Percentiles rank a stretch among this genome's conserved stretches.
Conservation (phyloP, 2,888 invertebrate genomes). For the Stenodema calcarata region DNA sequence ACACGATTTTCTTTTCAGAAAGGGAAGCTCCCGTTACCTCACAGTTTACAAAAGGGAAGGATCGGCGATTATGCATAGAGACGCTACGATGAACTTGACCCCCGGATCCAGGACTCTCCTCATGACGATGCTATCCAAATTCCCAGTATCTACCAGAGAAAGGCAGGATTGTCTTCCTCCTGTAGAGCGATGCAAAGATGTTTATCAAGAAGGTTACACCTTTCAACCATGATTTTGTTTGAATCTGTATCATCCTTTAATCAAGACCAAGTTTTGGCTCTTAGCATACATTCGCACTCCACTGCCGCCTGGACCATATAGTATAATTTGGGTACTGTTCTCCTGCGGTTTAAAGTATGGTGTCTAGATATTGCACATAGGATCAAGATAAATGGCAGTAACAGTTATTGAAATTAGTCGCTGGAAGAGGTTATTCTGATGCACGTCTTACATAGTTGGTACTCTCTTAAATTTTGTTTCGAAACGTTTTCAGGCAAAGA, state of each 20-base stretch:
- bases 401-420: too few species aligned
- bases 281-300: too few species aligned
- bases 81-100: constrained; percentile 71
- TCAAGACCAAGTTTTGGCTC: too few species aligned
- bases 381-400: too few species aligned
- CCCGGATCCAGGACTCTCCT: constrained; percentile 71
- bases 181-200: constrained; percentile 63
- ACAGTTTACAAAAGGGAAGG: constrained; percentile 75
- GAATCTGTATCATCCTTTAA: too few species aligned
- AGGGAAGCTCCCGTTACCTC: constrained; percentile 72
- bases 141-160: constrained; percentile 74
- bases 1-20: constrained; percentile 60
- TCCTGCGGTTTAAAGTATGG: too few species aligned
- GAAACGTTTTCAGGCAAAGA: constrained; percentile 60
- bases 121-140: constrained; percentile 69
- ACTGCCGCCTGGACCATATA: too few species aligned
- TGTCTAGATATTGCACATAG: too few species aligned
- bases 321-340: too few species aligned
- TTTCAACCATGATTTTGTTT: neutral
- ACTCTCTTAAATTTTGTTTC: neutral
- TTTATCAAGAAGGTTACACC: constrained; percentile 63
- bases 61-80: constrained; percentile 72
- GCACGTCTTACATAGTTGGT: neutral
- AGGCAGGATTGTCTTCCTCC: constrained; percentile 73
- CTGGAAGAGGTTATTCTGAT: too few species aligned